Conservation (phyloP, 1,140 invertebrate genomes). For the Cylas formicarius region DNA sequence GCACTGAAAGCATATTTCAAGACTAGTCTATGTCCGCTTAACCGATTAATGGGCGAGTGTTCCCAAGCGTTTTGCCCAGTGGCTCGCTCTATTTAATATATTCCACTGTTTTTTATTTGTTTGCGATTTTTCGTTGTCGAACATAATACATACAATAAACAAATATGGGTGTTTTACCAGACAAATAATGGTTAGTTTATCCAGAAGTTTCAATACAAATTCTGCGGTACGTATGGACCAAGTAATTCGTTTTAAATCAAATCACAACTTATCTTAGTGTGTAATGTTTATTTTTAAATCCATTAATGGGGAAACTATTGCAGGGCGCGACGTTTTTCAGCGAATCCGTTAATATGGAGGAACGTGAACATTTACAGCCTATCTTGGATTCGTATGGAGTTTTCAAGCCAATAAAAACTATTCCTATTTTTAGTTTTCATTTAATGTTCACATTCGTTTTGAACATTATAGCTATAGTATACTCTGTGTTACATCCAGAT, state of each 20-base stretch:
- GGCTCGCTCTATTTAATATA: too few species aligned
- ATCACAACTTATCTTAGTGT: slow-evolving; percentile 1
- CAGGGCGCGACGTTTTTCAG: slow-evolving; percentile 52
- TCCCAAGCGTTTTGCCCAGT: too few species aligned
- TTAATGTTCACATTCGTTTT: slow-evolving; percentile 47
- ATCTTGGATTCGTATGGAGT: slow-evolving; percentile 45
- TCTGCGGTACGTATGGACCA: slow-evolving; percentile 37
- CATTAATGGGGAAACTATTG: slow-evolving; percentile 19
- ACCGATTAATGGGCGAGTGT: too few species aligned
- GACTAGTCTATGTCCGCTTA: too few species aligned
- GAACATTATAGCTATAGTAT: slow-evolving; percentile 51
- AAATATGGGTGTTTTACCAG: too few species aligned
- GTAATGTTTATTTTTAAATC: slow-evolving; percentile 8
- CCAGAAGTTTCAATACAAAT: slow-evolving; percentile 38
- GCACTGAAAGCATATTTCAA: too few species aligned
- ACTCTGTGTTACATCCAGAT: slow-evolving; percentile 49
- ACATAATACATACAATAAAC: too few species aligned
- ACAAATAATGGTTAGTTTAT: slow-evolving; percentile 40
- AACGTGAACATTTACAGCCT: slow-evolving; percentile 46
- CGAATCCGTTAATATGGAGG: slow-evolving; percentile 48
- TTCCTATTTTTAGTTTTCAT: slow-evolving; percentile 42
- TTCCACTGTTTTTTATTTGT: too few species aligned
- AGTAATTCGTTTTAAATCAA: slow-evolving; percentile 15
- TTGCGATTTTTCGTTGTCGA: too few species aligned
- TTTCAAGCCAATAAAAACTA: slow-evolving; percentile 48